These are phyloP conservation scores for Podarcis raffonei DNA, from an alignment of 2,113 vertebrate genomes.

Conservation along the genomic window DNA sequence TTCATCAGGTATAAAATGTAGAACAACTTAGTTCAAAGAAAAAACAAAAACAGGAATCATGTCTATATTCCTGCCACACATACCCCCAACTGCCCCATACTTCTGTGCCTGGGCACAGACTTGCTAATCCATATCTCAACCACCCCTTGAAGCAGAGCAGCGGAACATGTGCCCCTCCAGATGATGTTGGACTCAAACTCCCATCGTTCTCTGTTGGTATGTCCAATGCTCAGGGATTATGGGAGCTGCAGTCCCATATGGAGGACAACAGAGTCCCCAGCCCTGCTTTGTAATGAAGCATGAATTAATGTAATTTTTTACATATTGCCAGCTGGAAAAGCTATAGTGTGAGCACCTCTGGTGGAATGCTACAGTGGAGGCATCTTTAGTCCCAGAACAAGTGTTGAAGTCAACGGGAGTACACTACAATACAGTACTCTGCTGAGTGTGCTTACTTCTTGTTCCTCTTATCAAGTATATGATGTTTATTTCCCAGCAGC, in stretches of 20 bases:
- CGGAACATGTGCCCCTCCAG: too few species aligned
- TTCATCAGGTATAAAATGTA: not conserved
- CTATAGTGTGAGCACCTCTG: not conserved
- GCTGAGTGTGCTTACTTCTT: not conserved
- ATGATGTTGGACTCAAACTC: too few species aligned
- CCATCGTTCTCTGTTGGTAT: too few species aligned
- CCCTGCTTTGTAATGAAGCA: not conserved
- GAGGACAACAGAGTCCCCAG: not conserved
- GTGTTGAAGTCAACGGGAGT: not conserved
- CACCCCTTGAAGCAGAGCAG: too few species aligned
- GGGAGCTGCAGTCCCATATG: not conserved
- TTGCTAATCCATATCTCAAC: not conserved
- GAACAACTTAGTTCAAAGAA: not conserved
- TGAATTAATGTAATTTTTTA: not conserved
- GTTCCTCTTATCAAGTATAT: not conserved
- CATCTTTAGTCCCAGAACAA: not conserved
- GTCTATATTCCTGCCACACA: not conserved
- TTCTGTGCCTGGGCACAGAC: not conserved
- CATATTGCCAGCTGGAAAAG: not conserved
- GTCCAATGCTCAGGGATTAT: too few species aligned
- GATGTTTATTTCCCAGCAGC: constrained; percentile 4
- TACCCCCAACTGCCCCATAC: too few species aligned
- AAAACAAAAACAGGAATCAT: not conserved
- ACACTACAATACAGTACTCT: not conserved
- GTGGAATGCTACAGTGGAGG: not conserved